Conservation (phyloP, 2,113 vertebrate genomes). For the Trinectes maculatus region DNA sequence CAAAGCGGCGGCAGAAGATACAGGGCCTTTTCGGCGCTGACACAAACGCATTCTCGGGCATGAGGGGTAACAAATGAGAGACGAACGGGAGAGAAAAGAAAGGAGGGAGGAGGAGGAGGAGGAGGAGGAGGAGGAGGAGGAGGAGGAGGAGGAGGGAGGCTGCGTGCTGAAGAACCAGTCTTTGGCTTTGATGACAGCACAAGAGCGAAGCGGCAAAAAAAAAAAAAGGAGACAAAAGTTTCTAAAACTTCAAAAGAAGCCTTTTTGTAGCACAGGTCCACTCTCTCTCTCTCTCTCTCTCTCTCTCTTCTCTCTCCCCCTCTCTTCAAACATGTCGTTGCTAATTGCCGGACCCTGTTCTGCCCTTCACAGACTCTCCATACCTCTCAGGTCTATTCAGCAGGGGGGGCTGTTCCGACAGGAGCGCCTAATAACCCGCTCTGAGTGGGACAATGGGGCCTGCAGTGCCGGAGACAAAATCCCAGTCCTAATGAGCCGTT, state of each 20-base stretch:
- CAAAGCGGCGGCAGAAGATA: conserved; percentile 66
- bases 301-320: conserved; percentile 43
- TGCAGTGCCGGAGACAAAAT: conserved; percentile 64
- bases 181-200: conserved; percentile 69
- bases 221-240: conserved; percentile 76
- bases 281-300: conserved; percentile 48
- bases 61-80: conserved; percentile 48
- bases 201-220: conserved; percentile 49
- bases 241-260: conserved; percentile 80
- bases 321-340: conserved; percentile 81
- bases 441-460: conserved; percentile 80
- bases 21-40: conserved; percentile 57
- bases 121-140: too few relatives aligned
- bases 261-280: conserved; percentile 62
- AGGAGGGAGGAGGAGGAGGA: conserved; percentile 20
- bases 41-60: conserved; percentile 57
- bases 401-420: conserved; percentile 23
- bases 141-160: conserved; percentile 46
- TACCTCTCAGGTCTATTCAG: conserved; percentile 69
- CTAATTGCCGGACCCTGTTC: conserved; percentile 85
- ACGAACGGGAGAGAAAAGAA: conserved; percentile 52
- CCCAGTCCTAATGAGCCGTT: conserved; percentile 82
- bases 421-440: conserved; percentile 77
- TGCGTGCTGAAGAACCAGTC: conserved; percentile 64
- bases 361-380: conserved; percentile 64